Conservation (phyloP, 2,888 invertebrate genomes). For the Erpobdella octoculata region DNA sequence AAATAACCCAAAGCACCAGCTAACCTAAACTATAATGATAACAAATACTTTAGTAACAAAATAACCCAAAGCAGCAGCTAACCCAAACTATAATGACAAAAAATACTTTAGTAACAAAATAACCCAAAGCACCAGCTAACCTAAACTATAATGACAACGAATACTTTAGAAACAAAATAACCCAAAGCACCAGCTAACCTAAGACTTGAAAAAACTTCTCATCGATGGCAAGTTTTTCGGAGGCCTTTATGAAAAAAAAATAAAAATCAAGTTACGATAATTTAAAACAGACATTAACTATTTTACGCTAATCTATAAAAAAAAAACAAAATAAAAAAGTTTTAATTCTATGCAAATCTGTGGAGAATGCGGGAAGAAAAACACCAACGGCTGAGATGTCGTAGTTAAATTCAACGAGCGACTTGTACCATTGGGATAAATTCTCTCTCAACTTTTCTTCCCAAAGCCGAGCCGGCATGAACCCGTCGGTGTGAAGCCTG, state of each 20-base stretch:
- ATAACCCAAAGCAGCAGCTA: no score
- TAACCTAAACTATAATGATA: no score
- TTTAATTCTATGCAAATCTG: no score
- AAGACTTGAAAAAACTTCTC: slow-evolving; percentile 57
- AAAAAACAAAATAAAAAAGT: background rate
- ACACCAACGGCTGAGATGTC: slow-evolving; percentile 37
- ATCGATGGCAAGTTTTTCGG: slow-evolving; percentile 55
- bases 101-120: no score
- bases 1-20: no score
- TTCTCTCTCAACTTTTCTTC: slow-evolving; percentile 55
- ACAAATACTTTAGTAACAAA: no score
- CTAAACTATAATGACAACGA: no score
- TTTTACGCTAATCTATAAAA: background rate
- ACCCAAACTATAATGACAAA: no score
- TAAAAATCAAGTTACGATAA: background rate
- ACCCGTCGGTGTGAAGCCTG: slow-evolving; percentile 51
- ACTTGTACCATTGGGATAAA: slow-evolving; percentile 56
- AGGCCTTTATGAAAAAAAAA: slow-evolving; percentile 49
- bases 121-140: no score
- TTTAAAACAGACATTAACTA: background rate
- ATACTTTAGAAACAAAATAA: background rate
- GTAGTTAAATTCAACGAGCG: slow-evolving; percentile 51
- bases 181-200: slow-evolving; percentile 46
- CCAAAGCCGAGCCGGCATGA: slow-evolving; percentile 60
- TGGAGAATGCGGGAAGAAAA: no score